Percentiles rank a stretch among this genome's conserved stretches.
Evolutionary conservation across 2,113 vertebrate genomes (phyloP).

Genomic region (Gavialis gangeticus): DNA sequence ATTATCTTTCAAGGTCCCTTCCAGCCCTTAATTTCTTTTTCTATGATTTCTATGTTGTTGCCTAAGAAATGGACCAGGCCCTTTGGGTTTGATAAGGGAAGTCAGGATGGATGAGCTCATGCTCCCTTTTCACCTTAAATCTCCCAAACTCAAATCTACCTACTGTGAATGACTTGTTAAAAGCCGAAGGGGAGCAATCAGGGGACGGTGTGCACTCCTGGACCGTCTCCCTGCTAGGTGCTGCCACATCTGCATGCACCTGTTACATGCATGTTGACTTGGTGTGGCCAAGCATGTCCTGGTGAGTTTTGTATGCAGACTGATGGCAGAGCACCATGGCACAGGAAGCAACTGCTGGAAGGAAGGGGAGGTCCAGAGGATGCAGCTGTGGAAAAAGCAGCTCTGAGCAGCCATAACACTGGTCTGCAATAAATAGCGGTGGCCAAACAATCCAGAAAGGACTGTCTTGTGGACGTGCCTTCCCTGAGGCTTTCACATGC

Average conservation of each 20-base stretch:
- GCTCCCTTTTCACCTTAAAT: not conserved
- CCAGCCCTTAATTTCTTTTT: no score
- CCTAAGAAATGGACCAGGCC: no score
- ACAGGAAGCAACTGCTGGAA: not conserved
- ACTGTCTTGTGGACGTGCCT: not conserved
- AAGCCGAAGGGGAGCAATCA: not conserved
- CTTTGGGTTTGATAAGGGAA: not conserved
- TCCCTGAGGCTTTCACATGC: no score
- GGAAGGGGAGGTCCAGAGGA: not conserved
- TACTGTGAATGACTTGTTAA: not conserved
- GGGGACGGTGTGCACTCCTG: not conserved
- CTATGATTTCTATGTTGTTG: no score
- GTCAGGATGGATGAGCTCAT: not conserved
- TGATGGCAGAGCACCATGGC: rapidly evolving
- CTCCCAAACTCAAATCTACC: not conserved
- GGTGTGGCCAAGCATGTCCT: not conserved
- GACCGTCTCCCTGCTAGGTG: no score
- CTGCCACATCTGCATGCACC: no score
- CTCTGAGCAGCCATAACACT: not conserved
- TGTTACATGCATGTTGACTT: no score
- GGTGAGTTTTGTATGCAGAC: rapidly evolving
- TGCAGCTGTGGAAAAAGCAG: not conserved
- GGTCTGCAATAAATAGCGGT: not conserved
- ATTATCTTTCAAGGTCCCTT: no score
- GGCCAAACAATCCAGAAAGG: not conserved